A percentile compares a stretch with the other conserved stretches of the same genome.
These are phyloP conservation scores for Caenorhabditis latens DNA, from an alignment of 1,140 invertebrate genomes.

Conservation along the genomic window DNA sequence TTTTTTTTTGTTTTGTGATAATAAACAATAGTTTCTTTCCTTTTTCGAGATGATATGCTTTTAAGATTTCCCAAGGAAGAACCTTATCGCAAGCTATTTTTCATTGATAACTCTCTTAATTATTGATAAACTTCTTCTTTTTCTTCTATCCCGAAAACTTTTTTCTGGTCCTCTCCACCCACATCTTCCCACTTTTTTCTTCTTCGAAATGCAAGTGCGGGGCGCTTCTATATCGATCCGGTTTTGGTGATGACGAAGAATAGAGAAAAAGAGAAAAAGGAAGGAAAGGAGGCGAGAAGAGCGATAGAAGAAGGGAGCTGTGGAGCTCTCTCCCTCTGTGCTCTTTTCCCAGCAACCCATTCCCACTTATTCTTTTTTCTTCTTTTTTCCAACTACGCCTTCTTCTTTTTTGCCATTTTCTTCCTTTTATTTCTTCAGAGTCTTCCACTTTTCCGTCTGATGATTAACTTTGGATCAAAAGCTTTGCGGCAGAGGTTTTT, in stretches of 20 bases:
- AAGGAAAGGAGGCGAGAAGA: constrained; percentile 52
- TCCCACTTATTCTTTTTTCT: constrained; percentile 31
- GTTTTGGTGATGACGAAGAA: constrained; percentile 28
- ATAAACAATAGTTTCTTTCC: too few relatives aligned
- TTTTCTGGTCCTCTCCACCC: not conserved
- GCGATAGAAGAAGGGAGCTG: constrained; percentile 11
- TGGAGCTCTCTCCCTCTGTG: constrained; percentile 36
- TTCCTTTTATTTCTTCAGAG: not conserved
- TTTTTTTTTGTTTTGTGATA: not conserved
- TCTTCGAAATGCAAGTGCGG: constrained; percentile 5
- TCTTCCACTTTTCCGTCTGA: not conserved
- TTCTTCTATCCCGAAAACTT: too few relatives aligned
- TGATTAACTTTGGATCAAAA: not conserved
- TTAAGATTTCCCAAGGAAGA: too few relatives aligned
- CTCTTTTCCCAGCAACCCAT: constrained; percentile 43
- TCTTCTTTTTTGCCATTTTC: constrained; percentile 17
- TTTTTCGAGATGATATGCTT: too few relatives aligned
- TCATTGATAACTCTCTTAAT: too few relatives aligned
- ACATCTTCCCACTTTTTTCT: not conserved
- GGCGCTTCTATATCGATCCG: constrained; percentile 49
- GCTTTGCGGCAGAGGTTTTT: too few relatives aligned
- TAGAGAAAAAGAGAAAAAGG: constrained; percentile 44
- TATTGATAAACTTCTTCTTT: too few relatives aligned
- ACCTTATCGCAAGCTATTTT: too few relatives aligned
- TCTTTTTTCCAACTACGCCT: constrained; percentile 18